A percentile compares a stretch with the other conserved stretches of the same genome.
Conservation (phyloP, 2,797 vertebrate species). For the Zonotrichia albicollis region DNA sequence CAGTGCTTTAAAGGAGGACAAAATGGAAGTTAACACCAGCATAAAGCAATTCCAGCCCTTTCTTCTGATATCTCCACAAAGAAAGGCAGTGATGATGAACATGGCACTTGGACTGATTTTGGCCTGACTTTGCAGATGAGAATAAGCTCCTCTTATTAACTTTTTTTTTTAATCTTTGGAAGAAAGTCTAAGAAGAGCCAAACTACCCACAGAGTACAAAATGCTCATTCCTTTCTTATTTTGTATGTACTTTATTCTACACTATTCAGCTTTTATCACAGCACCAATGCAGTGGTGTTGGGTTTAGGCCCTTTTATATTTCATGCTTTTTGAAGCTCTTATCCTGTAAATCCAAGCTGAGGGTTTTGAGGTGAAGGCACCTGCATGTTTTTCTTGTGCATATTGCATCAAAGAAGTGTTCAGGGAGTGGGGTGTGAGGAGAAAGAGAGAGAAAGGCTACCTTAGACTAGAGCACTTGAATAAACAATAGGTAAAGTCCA, state of each 20-base stretch:
- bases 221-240: background rate
- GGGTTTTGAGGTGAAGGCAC: background rate
- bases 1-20: background rate
- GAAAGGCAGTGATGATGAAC: background rate
- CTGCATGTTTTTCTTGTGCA: background rate
- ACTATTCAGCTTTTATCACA: background rate
- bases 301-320: background rate
- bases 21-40: background rate
- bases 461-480: background rate
- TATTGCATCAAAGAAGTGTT: background rate
- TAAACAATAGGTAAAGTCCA: background rate
- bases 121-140: background rate
- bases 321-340: background rate
- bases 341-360: background rate
- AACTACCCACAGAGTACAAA: background rate
- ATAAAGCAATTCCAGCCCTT: background rate
- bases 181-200: background rate
- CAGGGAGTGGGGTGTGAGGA: background rate
- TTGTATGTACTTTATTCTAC: background rate
- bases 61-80: background rate
- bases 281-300: fast-evolving
- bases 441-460: background rate
- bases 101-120: background rate
- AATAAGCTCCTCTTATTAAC: background rate
- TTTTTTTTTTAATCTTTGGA: background rate